phyloP scores from a whole-genome alignment of 2,888 invertebrate species.

The Anaspis maculata region DNA sequence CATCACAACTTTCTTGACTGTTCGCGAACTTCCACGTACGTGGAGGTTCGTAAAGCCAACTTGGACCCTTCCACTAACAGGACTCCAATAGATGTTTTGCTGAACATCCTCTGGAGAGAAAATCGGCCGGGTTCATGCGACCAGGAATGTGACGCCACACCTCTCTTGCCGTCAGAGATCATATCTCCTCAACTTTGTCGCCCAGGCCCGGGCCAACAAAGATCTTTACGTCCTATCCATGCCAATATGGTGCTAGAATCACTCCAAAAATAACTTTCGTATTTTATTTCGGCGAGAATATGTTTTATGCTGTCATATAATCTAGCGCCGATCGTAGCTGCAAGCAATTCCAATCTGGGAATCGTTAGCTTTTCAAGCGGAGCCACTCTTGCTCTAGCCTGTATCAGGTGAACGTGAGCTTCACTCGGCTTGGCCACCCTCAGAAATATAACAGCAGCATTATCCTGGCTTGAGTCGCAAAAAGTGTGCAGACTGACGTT shows the following conservation, averaged over 20 bases:
- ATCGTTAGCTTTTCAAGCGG: neutral
- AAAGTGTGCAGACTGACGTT: neutral
- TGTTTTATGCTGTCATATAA: neutral
- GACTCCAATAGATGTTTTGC: constrained; percentile 20
- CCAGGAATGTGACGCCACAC: constrained; percentile 29
- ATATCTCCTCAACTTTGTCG: neutral
- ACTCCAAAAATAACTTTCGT: constrained; percentile 7
- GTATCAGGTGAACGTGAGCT: neutral
- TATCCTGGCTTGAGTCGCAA: neutral
- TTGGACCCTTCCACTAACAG: constrained; percentile 31
- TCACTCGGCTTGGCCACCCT: neutral
- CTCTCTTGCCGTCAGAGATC: neutral
- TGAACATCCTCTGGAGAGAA: constrained; percentile 28
- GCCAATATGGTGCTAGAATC: constrained; percentile 19
- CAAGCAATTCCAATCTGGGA: too few species aligned
- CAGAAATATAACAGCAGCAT: neutral
- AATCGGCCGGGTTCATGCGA: constrained; percentile 26
- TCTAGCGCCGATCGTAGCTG: neutral
- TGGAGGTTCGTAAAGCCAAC: constrained; percentile 21
- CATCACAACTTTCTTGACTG: constrained; percentile 2
- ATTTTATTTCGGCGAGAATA: neutral
- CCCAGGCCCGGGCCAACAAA: constrained; percentile 6
- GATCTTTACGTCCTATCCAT: constrained; percentile 22
- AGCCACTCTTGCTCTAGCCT: neutral
- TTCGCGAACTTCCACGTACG: too few species aligned